Conservation (phyloP, 2,797 vertebrate species). For the Iguana delicatissima region DNA sequence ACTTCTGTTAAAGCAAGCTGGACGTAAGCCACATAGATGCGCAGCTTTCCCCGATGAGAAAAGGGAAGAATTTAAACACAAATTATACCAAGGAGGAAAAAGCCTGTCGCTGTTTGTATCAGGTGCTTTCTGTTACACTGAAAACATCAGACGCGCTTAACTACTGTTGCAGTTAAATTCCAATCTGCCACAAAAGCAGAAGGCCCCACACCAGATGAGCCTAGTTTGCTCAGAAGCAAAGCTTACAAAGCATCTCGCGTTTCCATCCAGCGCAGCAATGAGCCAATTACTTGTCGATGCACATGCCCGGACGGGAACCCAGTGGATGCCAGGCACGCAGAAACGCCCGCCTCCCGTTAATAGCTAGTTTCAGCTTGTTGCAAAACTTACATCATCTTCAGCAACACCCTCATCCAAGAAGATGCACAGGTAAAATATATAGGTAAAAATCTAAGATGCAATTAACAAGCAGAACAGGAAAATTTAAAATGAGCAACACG, state of each 20-base stretch:
- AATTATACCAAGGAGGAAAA: not conserved
- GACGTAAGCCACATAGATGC: slow-evolving; percentile 62
- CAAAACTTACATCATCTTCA: too few relatives aligned
- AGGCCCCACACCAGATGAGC: slow-evolving; percentile 45
- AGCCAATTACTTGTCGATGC: not conserved
- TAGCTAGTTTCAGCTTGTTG: too few relatives aligned
- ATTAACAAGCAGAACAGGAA: too few relatives aligned
- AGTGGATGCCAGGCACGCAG: not conserved
- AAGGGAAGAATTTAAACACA: slow-evolving; percentile 57
- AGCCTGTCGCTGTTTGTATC: slow-evolving; percentile 60
- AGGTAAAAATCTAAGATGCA: too few relatives aligned
- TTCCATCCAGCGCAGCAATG: too few relatives aligned
- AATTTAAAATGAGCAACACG: too few relatives aligned
- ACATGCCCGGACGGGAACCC: not conserved
- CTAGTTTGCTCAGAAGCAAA: not conserved
- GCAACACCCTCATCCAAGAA: too few relatives aligned
- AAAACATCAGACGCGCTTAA: slow-evolving; percentile 69
- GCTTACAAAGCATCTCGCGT: not conserved
- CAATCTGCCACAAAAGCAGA: slow-evolving; percentile 28
- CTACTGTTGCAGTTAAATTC: slow-evolving; percentile 3
- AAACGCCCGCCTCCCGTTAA: too few relatives aligned
- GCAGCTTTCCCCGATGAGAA: slow-evolving; percentile 66
- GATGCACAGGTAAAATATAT: too few relatives aligned
- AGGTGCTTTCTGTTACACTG: slow-evolving; percentile 61
- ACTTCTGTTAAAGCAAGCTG: slow-evolving; percentile 70